Conservation (phyloP, 1,140 invertebrate species). For the Aphelenchoides besseyi region DNA sequence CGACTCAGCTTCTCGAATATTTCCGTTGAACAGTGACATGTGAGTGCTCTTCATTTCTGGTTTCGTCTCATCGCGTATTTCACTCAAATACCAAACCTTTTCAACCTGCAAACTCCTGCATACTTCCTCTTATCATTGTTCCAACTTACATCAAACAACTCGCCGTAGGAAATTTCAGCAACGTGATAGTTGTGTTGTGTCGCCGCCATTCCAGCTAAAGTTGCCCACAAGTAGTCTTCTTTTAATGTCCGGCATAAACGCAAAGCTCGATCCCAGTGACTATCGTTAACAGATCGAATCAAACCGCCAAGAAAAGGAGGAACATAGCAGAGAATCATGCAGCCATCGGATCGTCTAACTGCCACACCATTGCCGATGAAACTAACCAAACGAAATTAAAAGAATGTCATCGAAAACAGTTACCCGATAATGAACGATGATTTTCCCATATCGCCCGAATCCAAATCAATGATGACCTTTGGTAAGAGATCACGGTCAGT, state of each 20-base stretch:
- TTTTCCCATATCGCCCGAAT: conserved; percentile 49
- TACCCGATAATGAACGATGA: conserved; percentile 52
- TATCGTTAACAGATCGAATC: conserved; percentile 69
- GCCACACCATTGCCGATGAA: conserved; percentile 77
- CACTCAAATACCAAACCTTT: conserved; percentile 83
- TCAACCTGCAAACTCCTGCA: conserved; percentile 70
- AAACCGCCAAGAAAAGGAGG: conserved; percentile 72
- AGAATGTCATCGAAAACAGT: conserved; percentile 1
- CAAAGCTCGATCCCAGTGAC: conserved; percentile 74
- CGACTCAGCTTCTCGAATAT: conserved; percentile 76
- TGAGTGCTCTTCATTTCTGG: conserved; percentile 74
- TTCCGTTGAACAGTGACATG: conserved; percentile 76
- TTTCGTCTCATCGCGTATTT: conserved; percentile 72
- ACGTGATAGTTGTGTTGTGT: conserved; percentile 75
- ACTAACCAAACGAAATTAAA: conserved; percentile 64
- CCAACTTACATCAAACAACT: conserved; percentile 72
- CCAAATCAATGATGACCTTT: conserved; percentile 69
- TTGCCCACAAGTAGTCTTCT: conserved; percentile 82
- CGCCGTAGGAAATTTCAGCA: conserved; percentile 87
- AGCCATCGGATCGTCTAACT: conserved; percentile 72
- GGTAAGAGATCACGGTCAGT: conserved; percentile 74
- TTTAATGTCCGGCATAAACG: conserved; percentile 75
- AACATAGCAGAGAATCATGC: conserved; percentile 69
- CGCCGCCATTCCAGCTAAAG: conserved; percentile 79
- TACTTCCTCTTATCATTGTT: background rate